These are phyloP conservation scores for Bombus fervidus DNA, from an alignment of 1,140 invertebrate genomes.

Conservation along the genomic window DNA sequence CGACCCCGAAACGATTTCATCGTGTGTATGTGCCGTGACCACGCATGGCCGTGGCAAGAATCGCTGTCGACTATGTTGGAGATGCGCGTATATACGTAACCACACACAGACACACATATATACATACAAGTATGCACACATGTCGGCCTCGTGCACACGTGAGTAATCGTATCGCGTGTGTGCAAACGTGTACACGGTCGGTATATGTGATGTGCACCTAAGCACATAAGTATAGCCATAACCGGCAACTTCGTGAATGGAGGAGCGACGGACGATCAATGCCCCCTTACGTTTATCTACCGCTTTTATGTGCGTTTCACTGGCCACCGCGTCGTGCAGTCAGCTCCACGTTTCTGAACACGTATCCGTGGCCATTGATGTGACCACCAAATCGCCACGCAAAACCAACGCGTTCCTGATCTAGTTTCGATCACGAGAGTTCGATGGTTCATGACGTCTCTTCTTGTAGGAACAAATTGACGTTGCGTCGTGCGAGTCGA, in stretches of 20 bases:
- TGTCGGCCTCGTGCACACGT: slow-evolving; percentile 2
- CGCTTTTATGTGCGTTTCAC: slow-evolving; percentile 64
- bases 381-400: background rate
- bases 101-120: background rate
- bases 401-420: background rate
- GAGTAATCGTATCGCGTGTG: slow-evolving; percentile 20
- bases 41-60: slow-evolving; percentile 62
- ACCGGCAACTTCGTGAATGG: slow-evolving; percentile 75
- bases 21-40: slow-evolving; percentile 63
- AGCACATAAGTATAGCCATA: slow-evolving; percentile 74
- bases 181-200: slow-evolving; percentile 45
- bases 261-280: slow-evolving; percentile 71
- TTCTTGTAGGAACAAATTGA: no score
- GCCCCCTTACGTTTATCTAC: slow-evolving; percentile 68
- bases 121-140: background rate
- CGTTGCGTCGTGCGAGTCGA: no score
- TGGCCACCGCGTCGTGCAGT: slow-evolving; percentile 7
- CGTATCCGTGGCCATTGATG: slow-evolving; percentile 26
- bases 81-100: slow-evolving; percentile 34
- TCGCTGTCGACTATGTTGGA: slow-evolving; percentile 57
- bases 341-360: slow-evolving; percentile 30
- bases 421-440: background rate
- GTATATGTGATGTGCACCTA: slow-evolving; percentile 65
- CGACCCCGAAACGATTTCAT: slow-evolving; percentile 59
- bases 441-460: background rate